These are phyloP conservation scores for Chrysodeixis includens DNA, from an alignment of 2,888 invertebrate species.

Conservation along the genomic window DNA sequence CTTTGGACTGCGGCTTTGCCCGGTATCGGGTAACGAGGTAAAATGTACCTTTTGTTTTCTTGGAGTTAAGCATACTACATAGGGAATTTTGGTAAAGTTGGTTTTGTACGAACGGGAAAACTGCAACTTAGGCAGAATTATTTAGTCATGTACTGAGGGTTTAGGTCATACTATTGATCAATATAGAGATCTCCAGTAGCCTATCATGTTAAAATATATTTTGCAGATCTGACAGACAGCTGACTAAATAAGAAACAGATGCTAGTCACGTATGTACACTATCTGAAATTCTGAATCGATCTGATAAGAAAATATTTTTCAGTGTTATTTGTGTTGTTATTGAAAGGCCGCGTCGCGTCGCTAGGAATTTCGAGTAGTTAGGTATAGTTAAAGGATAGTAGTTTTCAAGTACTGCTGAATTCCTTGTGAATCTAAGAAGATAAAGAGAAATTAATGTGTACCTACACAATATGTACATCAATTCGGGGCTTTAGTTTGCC, in stretches of 20 bases:
- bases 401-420: too few relatives aligned
- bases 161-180: background rate
- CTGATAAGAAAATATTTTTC: constrained; percentile 2
- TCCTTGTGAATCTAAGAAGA: too few relatives aligned
- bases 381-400: too few relatives aligned
- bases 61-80: too few relatives aligned
- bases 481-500: background rate
- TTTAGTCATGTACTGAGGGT: background rate
- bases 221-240: background rate
- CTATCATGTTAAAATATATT: background rate
- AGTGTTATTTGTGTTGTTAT: background rate
- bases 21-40: too few relatives aligned
- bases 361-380: background rate
- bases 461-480: too few relatives aligned
- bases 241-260: constrained; percentile 4
- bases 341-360: background rate
- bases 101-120: too few relatives aligned
- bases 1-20: too few relatives aligned
- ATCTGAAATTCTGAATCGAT: background rate
- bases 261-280: background rate
- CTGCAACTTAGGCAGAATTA: background rate
- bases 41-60: too few relatives aligned
- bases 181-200: background rate
- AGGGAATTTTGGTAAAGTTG: too few relatives aligned
- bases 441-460: too few relatives aligned